Conservation (phyloP, 2,797 vertebrate species). For the Dicrostonyx torquatus region DNA sequence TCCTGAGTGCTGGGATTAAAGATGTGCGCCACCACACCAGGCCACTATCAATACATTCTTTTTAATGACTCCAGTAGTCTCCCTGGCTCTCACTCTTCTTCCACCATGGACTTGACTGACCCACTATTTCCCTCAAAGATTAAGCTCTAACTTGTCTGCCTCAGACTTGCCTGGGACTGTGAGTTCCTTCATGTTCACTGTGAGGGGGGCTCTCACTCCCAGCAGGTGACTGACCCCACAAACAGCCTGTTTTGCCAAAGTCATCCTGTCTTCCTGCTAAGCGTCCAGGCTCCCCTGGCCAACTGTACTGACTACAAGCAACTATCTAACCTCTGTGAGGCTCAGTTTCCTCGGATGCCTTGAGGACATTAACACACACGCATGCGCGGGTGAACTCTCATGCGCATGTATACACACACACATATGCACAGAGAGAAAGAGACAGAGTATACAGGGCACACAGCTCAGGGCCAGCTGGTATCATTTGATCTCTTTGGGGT, state of each 20-base stretch:
- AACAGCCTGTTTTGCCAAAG: neutral
- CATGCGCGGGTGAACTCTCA: too few species aligned
- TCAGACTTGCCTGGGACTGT: constrained; percentile 46
- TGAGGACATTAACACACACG: neutral
- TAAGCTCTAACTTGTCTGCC: neutral
- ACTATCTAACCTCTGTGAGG: neutral
- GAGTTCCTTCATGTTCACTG: constrained; percentile 5
- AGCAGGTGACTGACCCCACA: constrained; percentile 34
- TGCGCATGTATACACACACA: too few species aligned
- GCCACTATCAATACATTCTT: neutral
- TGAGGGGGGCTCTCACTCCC: neutral
- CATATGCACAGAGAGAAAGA: neutral
- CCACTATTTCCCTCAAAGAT: neutral
- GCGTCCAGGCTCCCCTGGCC: neutral
- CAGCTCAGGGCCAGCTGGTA: neutral
- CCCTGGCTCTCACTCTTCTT: neutral
- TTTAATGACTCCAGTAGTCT: neutral
- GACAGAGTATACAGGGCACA: neutral
- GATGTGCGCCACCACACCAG: neutral
- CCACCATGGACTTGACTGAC: neutral
- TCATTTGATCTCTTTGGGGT: neutral
- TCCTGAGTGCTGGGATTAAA: neutral
- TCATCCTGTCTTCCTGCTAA: neutral
- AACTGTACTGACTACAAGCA: neutral
- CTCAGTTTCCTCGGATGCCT: neutral